phyloP scores from a whole-genome alignment of 1,140 invertebrate species.

The Mamestra configurata region DNA sequence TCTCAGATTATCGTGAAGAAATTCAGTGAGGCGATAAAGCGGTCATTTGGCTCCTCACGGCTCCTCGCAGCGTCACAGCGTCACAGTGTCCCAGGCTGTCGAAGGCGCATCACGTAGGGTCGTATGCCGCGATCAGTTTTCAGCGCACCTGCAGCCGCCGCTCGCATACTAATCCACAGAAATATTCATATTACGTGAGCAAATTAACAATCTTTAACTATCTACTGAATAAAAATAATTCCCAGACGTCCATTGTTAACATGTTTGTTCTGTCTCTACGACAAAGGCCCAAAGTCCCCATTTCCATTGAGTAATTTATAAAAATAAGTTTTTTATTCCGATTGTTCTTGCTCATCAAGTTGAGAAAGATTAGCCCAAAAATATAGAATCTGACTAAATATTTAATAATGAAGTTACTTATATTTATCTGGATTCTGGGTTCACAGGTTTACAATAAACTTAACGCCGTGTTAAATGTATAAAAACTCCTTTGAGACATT shows the following conservation, averaged over 20 bases:
- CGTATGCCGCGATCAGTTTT: slow-evolving; percentile 42
- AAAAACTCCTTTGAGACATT: too few relatives aligned
- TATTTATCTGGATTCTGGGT: too few relatives aligned
- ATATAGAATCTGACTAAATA: not conserved
- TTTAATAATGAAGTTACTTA: not conserved
- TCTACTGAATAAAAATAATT: slow-evolving; percentile 16
- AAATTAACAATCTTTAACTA: slow-evolving; percentile 53
- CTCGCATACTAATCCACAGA: slow-evolving; percentile 58
- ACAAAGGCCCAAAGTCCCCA: not conserved
- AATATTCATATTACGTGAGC: slow-evolving; percentile 61
- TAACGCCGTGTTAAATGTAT: too few relatives aligned
- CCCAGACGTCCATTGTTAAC: not conserved
- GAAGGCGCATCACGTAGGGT: slow-evolving; percentile 47
- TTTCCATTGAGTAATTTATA: not conserved
- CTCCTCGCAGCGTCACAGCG: slow-evolving; percentile 11
- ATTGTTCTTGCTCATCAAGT: slow-evolving; percentile 4
- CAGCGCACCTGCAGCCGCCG: slow-evolving; percentile 46
- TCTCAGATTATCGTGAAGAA: slow-evolving; percentile 35
- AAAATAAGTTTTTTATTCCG: not conserved
- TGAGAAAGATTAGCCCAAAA: not conserved
- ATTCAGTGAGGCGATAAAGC: slow-evolving; percentile 38
- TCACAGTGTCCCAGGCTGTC: slow-evolving; percentile 6
- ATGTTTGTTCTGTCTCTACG: not conserved
- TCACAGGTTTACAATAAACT: too few relatives aligned
- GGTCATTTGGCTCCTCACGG: slow-evolving; percentile 33